Percentiles rank a stretch among this genome's conserved stretches.
phyloP scores from a whole-genome alignment of 2,888 invertebrate species.

The Hoplodrina blanda region DNA sequence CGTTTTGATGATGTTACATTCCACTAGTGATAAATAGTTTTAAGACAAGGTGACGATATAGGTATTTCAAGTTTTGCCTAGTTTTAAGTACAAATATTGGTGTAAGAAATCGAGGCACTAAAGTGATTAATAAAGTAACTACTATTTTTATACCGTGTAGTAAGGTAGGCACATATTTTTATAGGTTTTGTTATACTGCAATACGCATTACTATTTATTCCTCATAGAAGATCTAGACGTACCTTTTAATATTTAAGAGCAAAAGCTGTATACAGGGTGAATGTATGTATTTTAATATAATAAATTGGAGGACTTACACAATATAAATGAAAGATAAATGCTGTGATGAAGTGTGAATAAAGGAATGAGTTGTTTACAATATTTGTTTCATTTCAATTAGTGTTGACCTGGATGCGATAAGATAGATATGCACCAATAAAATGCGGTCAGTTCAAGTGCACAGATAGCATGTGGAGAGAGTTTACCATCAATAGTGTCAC shows the following conservation, averaged over 20 bases:
- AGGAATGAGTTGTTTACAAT: slow-evolving; percentile 74
- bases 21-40: slow-evolving; percentile 68
- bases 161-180: slow-evolving; percentile 42
- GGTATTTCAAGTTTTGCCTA: slow-evolving; percentile 66
- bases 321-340: slow-evolving; percentile 52
- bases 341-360: slow-evolving; percentile 74
- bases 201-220: slow-evolving; percentile 60
- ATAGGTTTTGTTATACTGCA: slow-evolving; percentile 47
- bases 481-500: not conserved
- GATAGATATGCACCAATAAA: slow-evolving; percentile 15
- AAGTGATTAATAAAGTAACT: slow-evolving; percentile 54
- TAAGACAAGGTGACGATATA: slow-evolving; percentile 74
- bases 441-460: slow-evolving; percentile 35
- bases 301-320: slow-evolving; percentile 36
- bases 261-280: slow-evolving; percentile 54
- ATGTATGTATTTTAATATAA: slow-evolving; percentile 44
- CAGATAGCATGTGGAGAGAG: slow-evolving; percentile 15
- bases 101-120: slow-evolving; percentile 50
- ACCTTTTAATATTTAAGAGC: slow-evolving; percentile 35
- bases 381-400: slow-evolving; percentile 64
- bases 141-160: slow-evolving; percentile 57
- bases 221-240: slow-evolving; percentile 51
- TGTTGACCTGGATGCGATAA: slow-evolving; percentile 19
- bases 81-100: slow-evolving; percentile 67
- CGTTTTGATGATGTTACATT: slow-evolving; percentile 67